phyloP scores from a whole-genome alignment of 2,113 vertebrate species.

The Catharus minimus region DNA sequence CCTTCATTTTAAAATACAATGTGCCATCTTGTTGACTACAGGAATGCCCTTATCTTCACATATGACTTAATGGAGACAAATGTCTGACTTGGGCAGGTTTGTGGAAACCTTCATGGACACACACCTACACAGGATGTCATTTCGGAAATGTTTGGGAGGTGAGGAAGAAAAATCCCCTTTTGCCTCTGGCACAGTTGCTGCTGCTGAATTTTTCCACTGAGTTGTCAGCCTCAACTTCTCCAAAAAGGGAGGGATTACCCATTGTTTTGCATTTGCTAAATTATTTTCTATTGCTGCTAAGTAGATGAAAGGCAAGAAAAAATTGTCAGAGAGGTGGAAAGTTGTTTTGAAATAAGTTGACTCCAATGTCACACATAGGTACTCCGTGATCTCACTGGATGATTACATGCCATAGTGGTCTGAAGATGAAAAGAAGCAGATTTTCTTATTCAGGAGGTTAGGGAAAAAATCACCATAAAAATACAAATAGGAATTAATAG shows the following conservation, averaged over 20 bases:
- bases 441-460: not conserved
- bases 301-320: not conserved
- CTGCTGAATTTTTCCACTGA: not conserved
- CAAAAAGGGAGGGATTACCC: not conserved
- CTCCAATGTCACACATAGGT: not conserved
- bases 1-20: constrained; percentile 41
- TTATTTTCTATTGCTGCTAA: not conserved
- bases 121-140: not conserved
- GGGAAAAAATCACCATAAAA: not conserved
- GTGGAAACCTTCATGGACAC: constrained; percentile 8
- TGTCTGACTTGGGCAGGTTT: constrained; percentile 33
- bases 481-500: not conserved
- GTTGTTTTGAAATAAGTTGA: not conserved
- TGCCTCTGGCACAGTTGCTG: not conserved
- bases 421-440: not conserved
- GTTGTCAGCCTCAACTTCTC: not conserved
- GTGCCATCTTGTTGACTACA: constrained; percentile 34
- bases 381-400: not conserved
- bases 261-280: not conserved
- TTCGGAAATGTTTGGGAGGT: not conserved
- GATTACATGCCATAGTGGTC: not conserved
- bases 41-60: constrained; percentile 63
- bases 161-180: not conserved
- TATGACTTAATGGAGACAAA: constrained; percentile 71
- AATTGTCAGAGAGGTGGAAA: not conserved